Evolutionary conservation across 2,113 vertebrate species (phyloP).

Genomic region (Oncorhynchus masou): DNA sequence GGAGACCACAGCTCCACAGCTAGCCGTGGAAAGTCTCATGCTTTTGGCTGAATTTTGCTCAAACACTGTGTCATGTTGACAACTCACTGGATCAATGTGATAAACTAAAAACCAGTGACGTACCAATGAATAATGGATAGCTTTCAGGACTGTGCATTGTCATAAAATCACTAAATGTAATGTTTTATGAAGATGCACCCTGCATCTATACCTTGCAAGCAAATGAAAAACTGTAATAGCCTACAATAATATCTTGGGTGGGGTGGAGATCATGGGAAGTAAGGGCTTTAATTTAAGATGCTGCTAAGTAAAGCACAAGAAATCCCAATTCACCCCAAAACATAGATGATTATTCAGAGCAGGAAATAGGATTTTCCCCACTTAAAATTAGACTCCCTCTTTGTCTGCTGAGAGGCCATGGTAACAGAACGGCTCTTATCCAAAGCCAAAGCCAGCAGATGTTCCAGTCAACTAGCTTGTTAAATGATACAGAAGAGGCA

Average conservation of each 20-base stretch:
- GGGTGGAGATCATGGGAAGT: background rate
- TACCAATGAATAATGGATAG: no score
- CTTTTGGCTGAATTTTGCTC: no score
- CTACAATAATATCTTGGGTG: background rate
- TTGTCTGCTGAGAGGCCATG: slow-evolving; percentile 13
- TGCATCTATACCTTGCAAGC: no score
- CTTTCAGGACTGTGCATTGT: no score
- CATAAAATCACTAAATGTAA: no score
- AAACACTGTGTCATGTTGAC: no score
- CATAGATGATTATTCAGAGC: slow-evolving; percentile 1
- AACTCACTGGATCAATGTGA: no score
- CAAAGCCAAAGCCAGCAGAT: slow-evolving; percentile 21
- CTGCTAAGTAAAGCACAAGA: background rate
- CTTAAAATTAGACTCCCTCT: background rate
- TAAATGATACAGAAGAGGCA: no score
- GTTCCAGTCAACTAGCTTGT: slow-evolving; percentile 12
- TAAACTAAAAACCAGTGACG: no score
- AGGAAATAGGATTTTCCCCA: slow-evolving; percentile 43
- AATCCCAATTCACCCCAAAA: background rate
- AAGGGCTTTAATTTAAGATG: background rate
- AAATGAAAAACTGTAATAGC: background rate
- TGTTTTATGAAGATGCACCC: no score
- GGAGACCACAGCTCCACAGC: no score
- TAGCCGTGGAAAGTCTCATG: no score
- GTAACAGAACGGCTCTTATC: slow-evolving; percentile 1